phyloP scores from a whole-genome alignment of 2,113 vertebrate species.

The Herpailurus yagouaroundi region DNA sequence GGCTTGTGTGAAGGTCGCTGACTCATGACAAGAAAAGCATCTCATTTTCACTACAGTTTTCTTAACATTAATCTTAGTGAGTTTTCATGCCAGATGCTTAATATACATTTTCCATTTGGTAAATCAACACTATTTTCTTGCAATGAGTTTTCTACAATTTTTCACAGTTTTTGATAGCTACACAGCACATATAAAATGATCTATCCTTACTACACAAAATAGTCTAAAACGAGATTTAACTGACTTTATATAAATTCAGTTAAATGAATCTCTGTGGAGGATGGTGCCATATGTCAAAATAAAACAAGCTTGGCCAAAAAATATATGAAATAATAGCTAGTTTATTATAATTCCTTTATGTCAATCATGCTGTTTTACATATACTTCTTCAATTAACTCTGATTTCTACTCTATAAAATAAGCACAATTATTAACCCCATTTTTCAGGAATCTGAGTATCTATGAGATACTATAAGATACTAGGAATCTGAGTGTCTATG shows the following conservation, averaged over 20 bases:
- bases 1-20: neutral
- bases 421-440: neutral
- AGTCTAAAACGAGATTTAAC: neutral
- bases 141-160: neutral
- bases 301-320: neutral
- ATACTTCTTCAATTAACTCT: neutral
- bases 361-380: neutral
- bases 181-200: neutral
- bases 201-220: neutral
- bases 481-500: neutral
- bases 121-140: neutral
- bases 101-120: neutral
- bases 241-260: neutral
- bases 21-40: neutral
- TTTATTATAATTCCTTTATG: neutral
- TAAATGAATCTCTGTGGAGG: neutral
- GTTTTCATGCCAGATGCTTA: neutral
- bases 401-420: neutral
- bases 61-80: neutral
- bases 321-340: neutral
- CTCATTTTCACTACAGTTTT: neutral
- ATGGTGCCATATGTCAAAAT: neutral
- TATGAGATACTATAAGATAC: neutral
- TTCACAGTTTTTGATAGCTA: neutral
- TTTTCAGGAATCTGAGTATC: neutral